Conservation (phyloP, 2,113 vertebrate genomes). For the Carassius auratus region DNA sequence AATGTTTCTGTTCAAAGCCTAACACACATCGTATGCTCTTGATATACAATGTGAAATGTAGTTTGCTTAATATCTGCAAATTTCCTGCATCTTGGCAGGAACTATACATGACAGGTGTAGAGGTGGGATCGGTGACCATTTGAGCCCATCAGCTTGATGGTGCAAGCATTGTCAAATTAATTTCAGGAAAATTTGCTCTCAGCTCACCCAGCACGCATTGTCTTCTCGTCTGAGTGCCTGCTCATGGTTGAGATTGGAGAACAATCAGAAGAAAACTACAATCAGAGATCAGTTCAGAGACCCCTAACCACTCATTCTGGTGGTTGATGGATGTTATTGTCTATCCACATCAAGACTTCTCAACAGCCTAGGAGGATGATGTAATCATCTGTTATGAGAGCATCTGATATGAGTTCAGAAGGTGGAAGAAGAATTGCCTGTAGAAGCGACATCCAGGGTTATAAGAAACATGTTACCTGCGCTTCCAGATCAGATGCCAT, state of each 20-base stretch:
- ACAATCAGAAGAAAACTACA: not conserved
- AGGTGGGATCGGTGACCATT: not conserved
- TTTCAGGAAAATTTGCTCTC: not conserved
- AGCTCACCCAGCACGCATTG: not conserved
- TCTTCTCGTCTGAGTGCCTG: not conserved
- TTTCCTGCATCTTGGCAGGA: not conserved
- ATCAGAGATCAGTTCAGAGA: not conserved
- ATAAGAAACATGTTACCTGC: conserved; percentile 5
- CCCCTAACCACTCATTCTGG: not conserved
- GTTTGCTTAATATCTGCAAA: not conserved
- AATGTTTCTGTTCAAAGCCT: not conserved
- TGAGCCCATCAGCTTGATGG: not conserved
- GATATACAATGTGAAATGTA: not conserved
- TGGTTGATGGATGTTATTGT: conserved; percentile 24
- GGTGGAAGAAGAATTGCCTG: not conserved
- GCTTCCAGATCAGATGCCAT: conserved; percentile 31
- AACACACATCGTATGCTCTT: not conserved
- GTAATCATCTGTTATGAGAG: not conserved
- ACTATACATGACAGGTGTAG: not conserved
- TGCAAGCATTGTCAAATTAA: not conserved
- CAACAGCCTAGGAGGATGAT: not conserved
- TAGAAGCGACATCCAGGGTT: not conserved
- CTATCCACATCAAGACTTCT: not conserved
- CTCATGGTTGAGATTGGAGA: not conserved
- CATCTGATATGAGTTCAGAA: not conserved